These are phyloP conservation scores for Neria commutata DNA, from an alignment of 2,888 invertebrate species.

Conservation along the genomic window DNA sequence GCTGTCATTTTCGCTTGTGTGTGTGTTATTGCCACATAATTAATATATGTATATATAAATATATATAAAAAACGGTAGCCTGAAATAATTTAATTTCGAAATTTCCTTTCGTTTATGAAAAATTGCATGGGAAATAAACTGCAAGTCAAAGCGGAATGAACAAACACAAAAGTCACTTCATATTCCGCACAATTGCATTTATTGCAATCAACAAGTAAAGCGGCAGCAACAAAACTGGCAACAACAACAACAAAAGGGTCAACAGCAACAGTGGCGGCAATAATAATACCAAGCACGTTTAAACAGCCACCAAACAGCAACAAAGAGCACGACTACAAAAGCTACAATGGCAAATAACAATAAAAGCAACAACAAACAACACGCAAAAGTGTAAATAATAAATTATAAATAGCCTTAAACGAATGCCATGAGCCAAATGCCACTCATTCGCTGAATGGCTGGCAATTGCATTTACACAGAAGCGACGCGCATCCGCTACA, in stretches of 20 bases:
- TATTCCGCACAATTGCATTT: constrained; percentile 23
- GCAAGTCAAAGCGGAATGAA: too few relatives aligned
- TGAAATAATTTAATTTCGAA: too few relatives aligned
- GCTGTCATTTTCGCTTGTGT: too few relatives aligned
- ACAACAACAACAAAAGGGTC: not conserved
- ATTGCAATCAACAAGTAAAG: constrained; percentile 20
- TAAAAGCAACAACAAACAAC: not conserved
- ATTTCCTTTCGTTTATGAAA: too few relatives aligned
- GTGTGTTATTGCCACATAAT: too few relatives aligned
- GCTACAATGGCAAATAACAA: not conserved
- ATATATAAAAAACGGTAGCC: too few relatives aligned
- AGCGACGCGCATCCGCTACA: not conserved
- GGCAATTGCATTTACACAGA: not conserved
- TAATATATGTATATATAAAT: too few relatives aligned
- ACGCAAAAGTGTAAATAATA: constrained; percentile 11
- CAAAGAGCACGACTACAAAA: not conserved
- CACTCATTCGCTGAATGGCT: constrained; percentile 2
- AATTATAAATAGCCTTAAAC: constrained; percentile 15
- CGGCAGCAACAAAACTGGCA: not conserved
- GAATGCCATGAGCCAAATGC: not conserved
- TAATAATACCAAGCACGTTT: too few relatives aligned
- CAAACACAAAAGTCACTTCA: constrained; percentile 13
- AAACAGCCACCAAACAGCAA: not conserved
- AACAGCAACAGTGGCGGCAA: too few relatives aligned
- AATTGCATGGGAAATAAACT: too few relatives aligned